A percentile compares a stretch with the other conserved stretches of the same genome.
phyloP scores from a whole-genome alignment of 2,113 vertebrate genomes.

The Hippocampus comes region DNA sequence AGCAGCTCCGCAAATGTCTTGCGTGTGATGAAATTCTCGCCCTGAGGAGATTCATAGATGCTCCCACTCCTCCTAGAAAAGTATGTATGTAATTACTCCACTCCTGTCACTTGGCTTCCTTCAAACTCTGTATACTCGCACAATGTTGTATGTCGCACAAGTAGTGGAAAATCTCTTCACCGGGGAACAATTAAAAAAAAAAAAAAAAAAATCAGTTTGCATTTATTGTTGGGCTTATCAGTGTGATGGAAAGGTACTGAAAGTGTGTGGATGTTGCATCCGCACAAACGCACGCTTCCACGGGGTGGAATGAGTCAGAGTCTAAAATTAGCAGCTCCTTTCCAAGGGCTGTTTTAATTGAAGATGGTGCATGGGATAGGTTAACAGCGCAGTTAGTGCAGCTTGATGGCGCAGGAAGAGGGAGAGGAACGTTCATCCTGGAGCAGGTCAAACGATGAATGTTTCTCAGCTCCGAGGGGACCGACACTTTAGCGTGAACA shows the following conservation, averaged over 20 bases:
- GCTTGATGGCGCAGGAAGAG: background rate
- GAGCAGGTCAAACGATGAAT: background rate
- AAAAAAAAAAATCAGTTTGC: background rate
- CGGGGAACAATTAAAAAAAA: too few species aligned
- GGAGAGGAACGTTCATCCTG: background rate
- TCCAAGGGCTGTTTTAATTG: conserved; percentile 3
- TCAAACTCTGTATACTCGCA: background rate
- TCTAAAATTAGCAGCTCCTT: conserved; percentile 36
- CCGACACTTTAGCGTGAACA: background rate
- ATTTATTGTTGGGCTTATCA: background rate
- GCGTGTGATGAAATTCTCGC: background rate
- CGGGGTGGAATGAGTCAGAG: background rate
- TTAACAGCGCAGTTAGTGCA: background rate
- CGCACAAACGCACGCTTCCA: background rate
- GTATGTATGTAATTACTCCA: background rate
- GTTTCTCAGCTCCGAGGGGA: background rate
- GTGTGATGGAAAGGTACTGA: background rate
- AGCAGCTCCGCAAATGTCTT: background rate
- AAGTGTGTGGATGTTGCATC: background rate
- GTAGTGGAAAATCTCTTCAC: background rate
- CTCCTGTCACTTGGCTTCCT: background rate
- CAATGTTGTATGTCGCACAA: background rate
- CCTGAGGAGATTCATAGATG: background rate
- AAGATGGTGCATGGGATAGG: background rate
- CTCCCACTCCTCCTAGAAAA: background rate